phyloP scores from a whole-genome alignment of 2,888 invertebrate genomes.

The Cosmorhoe ocellata region DNA sequence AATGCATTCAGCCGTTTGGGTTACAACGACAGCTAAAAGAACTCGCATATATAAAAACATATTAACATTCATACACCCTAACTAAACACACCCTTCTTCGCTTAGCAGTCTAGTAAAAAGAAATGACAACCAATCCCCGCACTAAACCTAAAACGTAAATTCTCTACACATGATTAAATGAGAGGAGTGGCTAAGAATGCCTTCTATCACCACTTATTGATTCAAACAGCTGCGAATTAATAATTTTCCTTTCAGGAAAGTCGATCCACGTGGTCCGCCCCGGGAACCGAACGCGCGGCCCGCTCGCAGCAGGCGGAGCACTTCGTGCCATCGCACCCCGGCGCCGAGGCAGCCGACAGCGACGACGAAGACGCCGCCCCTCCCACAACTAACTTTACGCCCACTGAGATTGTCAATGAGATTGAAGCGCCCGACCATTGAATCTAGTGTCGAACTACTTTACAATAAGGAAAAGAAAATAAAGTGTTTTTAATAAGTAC shows the following conservation, averaged over 20 bases:
- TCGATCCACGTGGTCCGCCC: conserved; percentile 58
- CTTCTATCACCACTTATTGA: no score
- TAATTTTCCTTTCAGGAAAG: conserved; percentile 28
- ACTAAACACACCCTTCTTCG: no score
- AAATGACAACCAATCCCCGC: no score
- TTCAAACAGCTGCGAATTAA: no score
- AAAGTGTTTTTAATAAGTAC: background rate
- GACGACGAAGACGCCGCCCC: conserved; percentile 81
- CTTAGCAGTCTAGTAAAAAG: no score
- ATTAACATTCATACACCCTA: no score
- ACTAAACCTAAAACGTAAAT: no score
- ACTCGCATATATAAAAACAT: no score
- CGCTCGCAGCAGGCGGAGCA: conserved; percentile 68
- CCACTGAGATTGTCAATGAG: conserved; percentile 80
- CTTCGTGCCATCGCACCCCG: conserved; percentile 86
- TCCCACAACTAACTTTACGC: conserved; percentile 47
- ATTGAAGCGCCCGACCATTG: conserved; percentile 50
- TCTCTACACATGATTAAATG: no score
- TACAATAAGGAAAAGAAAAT: conserved; percentile 1
- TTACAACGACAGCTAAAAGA: no score
- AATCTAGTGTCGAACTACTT: background rate
- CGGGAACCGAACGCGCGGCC: conserved; percentile 76
- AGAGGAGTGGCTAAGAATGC: no score
- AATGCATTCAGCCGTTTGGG: no score
- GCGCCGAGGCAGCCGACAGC: conserved; percentile 85